Conservation (phyloP, 2,888 invertebrate species). For the Tetanocera ferruginea region DNA sequence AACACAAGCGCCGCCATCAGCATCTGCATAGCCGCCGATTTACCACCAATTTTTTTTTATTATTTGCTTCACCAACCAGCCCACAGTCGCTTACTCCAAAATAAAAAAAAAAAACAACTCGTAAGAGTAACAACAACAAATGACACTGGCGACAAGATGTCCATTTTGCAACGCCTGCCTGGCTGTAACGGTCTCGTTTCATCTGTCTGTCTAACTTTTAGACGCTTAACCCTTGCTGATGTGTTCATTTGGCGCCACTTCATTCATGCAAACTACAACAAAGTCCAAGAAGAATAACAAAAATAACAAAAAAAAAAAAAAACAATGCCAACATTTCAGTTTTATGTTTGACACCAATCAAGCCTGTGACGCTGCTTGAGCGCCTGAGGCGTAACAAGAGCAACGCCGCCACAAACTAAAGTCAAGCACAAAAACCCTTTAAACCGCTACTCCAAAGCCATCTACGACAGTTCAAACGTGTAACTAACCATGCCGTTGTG, state of each 20-base stretch:
- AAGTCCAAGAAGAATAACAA: neutral
- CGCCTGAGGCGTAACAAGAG: constrained; percentile 20
- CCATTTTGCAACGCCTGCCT: constrained; percentile 33
- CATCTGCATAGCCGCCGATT: neutral
- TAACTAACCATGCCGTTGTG: neutral
- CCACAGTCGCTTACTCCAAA: neutral
- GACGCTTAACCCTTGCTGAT: neutral
- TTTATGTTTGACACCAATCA: constrained; percentile 37
- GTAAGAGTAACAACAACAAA: constrained; percentile 17
- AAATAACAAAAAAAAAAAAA: neutral
- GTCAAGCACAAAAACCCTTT: neutral
- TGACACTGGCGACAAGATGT: constrained; percentile 35
- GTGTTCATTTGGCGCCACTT: constrained; percentile 33
- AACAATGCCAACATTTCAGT: constrained; percentile 22
- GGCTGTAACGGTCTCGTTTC: neutral
- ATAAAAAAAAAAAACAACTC: constrained; percentile 3
- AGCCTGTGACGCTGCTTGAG: constrained; percentile 26
- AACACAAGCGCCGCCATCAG: constrained; percentile 26
- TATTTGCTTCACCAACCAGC: neutral
- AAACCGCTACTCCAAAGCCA: neutral
- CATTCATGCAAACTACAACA: neutral
- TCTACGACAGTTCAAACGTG: neutral
- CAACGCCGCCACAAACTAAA: neutral
- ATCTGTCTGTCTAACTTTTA: neutral
- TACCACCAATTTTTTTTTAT: neutral